Evolutionary conservation across 2,797 vertebrate species (phyloP).

Genomic region (Galago senegalensis): DNA sequence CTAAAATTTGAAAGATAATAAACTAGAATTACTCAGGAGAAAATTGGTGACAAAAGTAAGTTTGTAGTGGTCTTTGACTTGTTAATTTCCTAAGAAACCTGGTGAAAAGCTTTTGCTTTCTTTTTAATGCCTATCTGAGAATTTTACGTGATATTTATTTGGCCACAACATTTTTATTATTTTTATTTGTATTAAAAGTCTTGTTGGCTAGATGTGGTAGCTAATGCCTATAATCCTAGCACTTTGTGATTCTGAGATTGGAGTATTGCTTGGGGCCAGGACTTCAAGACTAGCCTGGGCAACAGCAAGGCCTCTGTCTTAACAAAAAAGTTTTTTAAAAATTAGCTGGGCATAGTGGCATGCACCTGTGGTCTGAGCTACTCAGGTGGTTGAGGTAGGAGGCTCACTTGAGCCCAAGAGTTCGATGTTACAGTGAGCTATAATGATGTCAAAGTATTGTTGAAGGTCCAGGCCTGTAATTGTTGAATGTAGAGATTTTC

Average conservation of each 20-base stretch:
- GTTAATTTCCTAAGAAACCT: conserved; percentile 49
- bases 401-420: not conserved
- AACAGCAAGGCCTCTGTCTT: not conserved
- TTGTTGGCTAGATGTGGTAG: not conserved
- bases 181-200: conserved; percentile 65
- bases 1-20: conserved; percentile 29
- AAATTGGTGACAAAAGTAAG: conserved; percentile 28
- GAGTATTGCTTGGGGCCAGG: not conserved
- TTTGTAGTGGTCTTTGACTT: conserved; percentile 50
- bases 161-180: conserved; percentile 54
- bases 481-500: conserved; percentile 66
- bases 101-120: conserved; percentile 29
- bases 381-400: not conserved
- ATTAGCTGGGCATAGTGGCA: not conserved
- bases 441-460: not conserved
- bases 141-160: conserved; percentile 14
- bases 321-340: not conserved
- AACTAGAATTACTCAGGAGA: conserved; percentile 8
- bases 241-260: not conserved
- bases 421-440: not conserved
- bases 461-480: not conserved
- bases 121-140: not conserved
- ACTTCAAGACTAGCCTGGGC: not conserved
- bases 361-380: not conserved
- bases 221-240: not conserved